Evolutionary conservation across 2,797 vertebrate genomes (phyloP).

Genomic region (Pangasius larnaudii): DNA sequence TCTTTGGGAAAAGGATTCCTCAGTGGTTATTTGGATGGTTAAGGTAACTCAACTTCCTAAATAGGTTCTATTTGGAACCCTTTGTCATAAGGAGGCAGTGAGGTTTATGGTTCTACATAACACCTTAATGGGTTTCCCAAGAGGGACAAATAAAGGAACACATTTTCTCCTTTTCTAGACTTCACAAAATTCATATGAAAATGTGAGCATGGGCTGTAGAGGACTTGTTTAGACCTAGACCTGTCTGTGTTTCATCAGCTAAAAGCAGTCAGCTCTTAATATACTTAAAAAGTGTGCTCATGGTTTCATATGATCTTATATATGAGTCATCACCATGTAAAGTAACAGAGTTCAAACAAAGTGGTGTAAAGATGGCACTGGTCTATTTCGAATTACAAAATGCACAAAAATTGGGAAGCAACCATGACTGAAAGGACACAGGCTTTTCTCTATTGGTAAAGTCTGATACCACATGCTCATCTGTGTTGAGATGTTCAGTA

Average conservation of each 20-base stretch:
- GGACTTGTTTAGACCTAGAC: neutral
- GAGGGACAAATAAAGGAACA: too few species aligned
- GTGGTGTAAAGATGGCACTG: neutral
- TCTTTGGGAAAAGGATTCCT: too few species aligned
- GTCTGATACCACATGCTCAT: neutral
- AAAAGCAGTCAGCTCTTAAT: neutral
- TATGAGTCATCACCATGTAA: neutral
- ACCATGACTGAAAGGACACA: neutral
- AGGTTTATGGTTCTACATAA: too few species aligned
- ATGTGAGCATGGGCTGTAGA: neutral
- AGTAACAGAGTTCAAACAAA: too few species aligned
- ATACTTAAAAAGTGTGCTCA: neutral
- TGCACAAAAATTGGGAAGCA: neutral
- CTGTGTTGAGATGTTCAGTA: neutral
- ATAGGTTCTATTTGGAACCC: too few species aligned
- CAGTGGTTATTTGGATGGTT: too few species aligned
- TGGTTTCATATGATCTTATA: neutral
- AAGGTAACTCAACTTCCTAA: too few species aligned
- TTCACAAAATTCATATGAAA: neutral
- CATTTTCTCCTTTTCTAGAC: too few species aligned
- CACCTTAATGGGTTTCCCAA: too few species aligned
- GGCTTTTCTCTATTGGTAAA: neutral
- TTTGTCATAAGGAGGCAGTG: too few species aligned
- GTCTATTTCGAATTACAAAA: neutral
- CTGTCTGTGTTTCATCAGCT: neutral